These are phyloP conservation scores for Pipistrellus pipistrellus DNA, from an alignment of 2,797 vertebrate species.

Conservation along the genomic window DNA sequence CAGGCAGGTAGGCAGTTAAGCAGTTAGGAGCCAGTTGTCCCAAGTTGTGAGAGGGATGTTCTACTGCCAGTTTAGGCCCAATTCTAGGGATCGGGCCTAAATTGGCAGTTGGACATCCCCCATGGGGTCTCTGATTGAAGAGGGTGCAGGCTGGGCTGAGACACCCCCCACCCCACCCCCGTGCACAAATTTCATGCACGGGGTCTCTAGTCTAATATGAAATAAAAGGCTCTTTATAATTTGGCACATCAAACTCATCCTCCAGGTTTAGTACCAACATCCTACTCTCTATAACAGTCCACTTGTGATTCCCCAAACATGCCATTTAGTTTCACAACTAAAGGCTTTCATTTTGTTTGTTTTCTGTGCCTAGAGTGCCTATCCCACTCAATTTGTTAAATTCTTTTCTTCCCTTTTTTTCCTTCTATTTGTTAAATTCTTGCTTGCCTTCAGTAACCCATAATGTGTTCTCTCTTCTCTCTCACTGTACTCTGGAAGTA, in stretches of 20 bases:
- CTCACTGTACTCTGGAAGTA: not conserved
- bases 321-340: constrained; percentile 31
- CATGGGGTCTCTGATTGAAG: no score
- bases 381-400: no score
- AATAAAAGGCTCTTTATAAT: not conserved
- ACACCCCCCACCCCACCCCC: no score
- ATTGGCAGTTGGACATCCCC: no score
- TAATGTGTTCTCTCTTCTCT: constrained; percentile 1
- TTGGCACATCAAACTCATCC: not conserved
- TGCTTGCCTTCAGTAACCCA: not conserved
- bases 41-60: no score
- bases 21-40: no score
- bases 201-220: not conserved
- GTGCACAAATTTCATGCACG: no score
- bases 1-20: no score
- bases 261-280: not conserved
- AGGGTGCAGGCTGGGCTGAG: no score
- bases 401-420: no score
- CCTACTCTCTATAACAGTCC: not conserved
- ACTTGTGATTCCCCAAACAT: not conserved
- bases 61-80: no score
- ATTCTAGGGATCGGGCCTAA: no score
- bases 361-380: constrained; percentile 5
- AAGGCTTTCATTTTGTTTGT: not conserved
- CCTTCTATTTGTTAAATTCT: constrained; percentile 35